phyloP scores from a whole-genome alignment of 2,888 invertebrate species.

The Agelastica alni region DNA sequence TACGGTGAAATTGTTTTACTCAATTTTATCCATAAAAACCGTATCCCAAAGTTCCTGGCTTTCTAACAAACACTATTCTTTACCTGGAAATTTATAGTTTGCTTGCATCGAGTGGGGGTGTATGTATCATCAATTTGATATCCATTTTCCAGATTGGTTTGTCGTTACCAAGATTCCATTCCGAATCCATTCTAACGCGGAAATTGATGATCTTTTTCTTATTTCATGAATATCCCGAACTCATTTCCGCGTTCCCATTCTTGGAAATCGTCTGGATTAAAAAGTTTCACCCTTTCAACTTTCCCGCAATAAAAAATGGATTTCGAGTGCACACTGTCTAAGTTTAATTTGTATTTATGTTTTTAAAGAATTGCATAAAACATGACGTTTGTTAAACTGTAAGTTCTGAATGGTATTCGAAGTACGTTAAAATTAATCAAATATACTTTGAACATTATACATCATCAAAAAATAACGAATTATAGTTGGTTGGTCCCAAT shows the following conservation, averaged over 20 bases:
- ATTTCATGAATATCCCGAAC: constrained; percentile 6
- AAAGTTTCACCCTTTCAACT: too few relatives aligned
- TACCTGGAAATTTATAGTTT: constrained; percentile 27
- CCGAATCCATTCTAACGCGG: constrained; percentile 14
- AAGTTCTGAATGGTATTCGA: too few relatives aligned
- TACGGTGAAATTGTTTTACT: constrained; percentile 15
- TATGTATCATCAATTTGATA: constrained; percentile 29
- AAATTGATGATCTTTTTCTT: constrained; percentile 26
- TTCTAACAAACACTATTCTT: constrained; percentile 14
- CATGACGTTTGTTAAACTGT: too few relatives aligned
- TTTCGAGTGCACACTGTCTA: too few relatives aligned
- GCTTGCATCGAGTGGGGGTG: constrained; percentile 21
- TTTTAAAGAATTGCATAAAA: too few relatives aligned
- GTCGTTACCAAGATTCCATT: constrained; percentile 16
- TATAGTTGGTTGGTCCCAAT: too few relatives aligned
- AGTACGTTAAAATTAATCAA: too few relatives aligned
- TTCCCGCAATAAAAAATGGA: too few relatives aligned
- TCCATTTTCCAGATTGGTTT: constrained; percentile 29
- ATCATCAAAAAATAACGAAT: too few relatives aligned
- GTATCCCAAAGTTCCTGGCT: neutral
- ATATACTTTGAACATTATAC: too few relatives aligned
- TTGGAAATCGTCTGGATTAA: constrained; percentile 1
- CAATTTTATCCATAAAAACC: neutral
- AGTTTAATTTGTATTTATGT: too few relatives aligned
- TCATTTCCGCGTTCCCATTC: neutral